These are phyloP conservation scores for Murina feae DNA, from an alignment of 2,113 vertebrate genomes.

Conservation along the genomic window DNA sequence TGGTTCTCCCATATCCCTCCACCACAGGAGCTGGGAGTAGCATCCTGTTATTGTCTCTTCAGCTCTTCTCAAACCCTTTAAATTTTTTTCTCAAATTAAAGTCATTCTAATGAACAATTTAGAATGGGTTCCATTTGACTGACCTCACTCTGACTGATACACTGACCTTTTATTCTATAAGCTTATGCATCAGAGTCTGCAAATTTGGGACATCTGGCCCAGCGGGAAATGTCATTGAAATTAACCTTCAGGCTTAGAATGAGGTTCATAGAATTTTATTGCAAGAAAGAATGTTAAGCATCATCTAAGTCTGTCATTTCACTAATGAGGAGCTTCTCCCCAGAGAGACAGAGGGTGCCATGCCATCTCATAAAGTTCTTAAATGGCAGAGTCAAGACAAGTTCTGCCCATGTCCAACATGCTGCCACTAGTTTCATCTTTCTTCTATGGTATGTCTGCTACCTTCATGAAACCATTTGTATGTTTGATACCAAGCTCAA, in stretches of 20 bases:
- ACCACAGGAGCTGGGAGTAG: neutral
- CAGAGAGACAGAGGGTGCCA: neutral
- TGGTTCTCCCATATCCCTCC: neutral
- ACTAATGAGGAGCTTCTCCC: neutral
- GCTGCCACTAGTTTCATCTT: neutral
- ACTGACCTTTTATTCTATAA: neutral
- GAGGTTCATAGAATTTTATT: constrained; percentile 15
- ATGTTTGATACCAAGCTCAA: neutral
- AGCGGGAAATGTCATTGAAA: neutral
- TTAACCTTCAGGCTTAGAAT: neutral
- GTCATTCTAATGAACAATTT: neutral
- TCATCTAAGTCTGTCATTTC: neutral
- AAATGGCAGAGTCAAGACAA: neutral
- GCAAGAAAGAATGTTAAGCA: neutral
- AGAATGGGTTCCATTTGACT: constrained; percentile 5
- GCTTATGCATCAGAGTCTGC: neutral
- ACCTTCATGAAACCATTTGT: neutral
- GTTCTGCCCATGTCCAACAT: neutral
- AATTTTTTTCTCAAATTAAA: neutral
- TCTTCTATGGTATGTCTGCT: neutral
- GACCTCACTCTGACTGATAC: neutral
- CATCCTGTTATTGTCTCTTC: neutral
- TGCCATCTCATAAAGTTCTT: neutral
- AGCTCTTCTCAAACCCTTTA: neutral
- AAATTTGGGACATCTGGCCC: neutral